Conservation (phyloP, 2,797 vertebrate species). For the Falco rusticolus region DNA sequence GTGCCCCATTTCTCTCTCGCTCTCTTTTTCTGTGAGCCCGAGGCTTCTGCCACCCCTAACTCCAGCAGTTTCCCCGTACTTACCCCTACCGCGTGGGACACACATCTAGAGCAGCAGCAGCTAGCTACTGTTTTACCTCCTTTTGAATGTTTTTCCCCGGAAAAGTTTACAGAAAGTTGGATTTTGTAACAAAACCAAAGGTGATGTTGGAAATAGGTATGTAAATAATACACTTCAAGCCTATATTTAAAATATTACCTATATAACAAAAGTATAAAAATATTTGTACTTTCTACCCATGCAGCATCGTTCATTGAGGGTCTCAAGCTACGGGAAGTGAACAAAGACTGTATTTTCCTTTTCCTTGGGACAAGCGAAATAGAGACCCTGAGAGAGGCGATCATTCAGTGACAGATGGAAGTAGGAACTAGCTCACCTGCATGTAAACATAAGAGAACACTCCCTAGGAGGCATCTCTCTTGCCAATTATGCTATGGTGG, state of each 20-base stretch:
- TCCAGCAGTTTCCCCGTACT: background rate
- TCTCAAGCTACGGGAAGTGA: background rate
- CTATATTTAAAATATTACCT: background rate
- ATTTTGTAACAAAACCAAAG: background rate
- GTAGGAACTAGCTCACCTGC: background rate
- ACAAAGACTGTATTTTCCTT: background rate
- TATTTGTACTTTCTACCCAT: background rate
- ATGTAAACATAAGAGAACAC: background rate
- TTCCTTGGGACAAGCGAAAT: background rate
- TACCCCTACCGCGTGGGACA: background rate
- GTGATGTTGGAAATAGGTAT: background rate
- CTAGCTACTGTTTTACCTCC: background rate
- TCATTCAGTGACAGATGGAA: background rate
- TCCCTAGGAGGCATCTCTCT: background rate
- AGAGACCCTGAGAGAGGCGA: background rate
- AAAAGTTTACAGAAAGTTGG: background rate
- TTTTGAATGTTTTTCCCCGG: background rate
- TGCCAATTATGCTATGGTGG: no score
- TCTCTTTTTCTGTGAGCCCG: background rate
- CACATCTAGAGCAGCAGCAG: background rate
- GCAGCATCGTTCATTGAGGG: background rate
- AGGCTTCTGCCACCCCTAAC: background rate
- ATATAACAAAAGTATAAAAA: background rate
- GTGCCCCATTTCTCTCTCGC: background rate
- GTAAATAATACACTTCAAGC: background rate